These are phyloP conservation scores for Melanaphis sacchari DNA, from an alignment of 1,140 invertebrate genomes.

Conservation along the genomic window DNA sequence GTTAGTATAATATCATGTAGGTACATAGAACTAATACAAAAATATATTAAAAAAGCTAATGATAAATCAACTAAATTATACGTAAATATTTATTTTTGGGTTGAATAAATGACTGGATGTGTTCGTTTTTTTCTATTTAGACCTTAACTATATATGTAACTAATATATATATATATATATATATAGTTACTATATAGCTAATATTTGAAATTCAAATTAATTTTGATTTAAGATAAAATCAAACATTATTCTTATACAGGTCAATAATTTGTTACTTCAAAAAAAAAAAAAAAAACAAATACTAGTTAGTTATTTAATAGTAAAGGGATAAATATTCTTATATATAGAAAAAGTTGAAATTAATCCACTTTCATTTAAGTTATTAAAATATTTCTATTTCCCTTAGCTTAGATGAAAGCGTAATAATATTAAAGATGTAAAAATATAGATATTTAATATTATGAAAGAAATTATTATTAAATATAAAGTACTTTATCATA, in stretches of 20 bases:
- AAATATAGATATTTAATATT: neutral
- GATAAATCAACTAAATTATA: neutral
- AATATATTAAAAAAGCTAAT: neutral
- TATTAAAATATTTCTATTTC: neutral
- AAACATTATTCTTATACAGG: neutral
- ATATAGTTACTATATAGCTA: no score
- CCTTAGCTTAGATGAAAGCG: no score
- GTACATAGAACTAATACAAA: conserved; percentile 9
- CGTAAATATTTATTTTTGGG: neutral
- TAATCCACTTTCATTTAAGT: no score
- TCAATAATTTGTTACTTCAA: neutral
- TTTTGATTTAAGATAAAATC: neutral
- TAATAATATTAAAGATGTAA: neutral
- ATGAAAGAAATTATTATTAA: no score
- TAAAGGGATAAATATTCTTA: neutral
- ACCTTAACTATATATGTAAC: no score
- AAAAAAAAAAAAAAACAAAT: no score
- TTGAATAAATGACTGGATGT: neutral
- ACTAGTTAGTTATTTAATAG: neutral
- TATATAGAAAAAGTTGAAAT: neutral
- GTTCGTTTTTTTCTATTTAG: neutral
- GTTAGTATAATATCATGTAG: neutral
- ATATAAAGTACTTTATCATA: neutral
- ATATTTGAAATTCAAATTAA: neutral
- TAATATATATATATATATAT: neutral